Base-by-base conservation (phyloP, 2,797 vertebrate species). In the Onychomys leucogaster region DNA sequence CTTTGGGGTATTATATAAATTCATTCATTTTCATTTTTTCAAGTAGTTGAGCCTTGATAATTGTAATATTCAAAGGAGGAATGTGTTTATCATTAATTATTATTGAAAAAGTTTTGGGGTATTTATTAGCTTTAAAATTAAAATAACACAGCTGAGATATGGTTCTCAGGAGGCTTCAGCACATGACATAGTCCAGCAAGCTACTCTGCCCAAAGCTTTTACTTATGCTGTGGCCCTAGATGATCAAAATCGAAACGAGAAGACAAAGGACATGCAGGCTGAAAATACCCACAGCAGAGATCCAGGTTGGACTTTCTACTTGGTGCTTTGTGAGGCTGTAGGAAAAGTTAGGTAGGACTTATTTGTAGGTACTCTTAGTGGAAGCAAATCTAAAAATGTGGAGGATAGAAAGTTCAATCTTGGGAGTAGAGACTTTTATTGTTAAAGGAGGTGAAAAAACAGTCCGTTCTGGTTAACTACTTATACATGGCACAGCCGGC, bases 321-420 rank as follows among this genome's bases (percentile, higher is more conserved):
- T 98, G 95, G 97, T 95, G 97, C 98, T 96, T 96, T 90, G 95
- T 97, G 96, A 73, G 96, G 98, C 97, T 98, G 95, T 97, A 97
- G 96, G 94, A 98, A 98, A 98, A 98, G 98, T 98, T 98, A 98
- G 98, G 96, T 90, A 96, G 4, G 43, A 95, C 97, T 98, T 98
- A 98, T 98, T 98, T 98, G 98, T 98, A 98, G 98, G 95, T 97
- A 90, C 91, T 98, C 97, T 97, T 96, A 67, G 16, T 96, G 95
- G 97, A 97, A 97, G 96, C 94, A 92, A 97, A 97, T 98, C 93
- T 98, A 96, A 97, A 96, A 98, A 97, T 94, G 97, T 97, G 97
- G 95, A 89, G 93, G 96, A 96, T 97, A 98, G 92, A 97, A 98
- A 97, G 86, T 80, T 96, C 96, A 69, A 92, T 82, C 85, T 89